phyloP scores from a whole-genome alignment of 2,113 vertebrate species.

The Austrofundulus limnaeus region DNA sequence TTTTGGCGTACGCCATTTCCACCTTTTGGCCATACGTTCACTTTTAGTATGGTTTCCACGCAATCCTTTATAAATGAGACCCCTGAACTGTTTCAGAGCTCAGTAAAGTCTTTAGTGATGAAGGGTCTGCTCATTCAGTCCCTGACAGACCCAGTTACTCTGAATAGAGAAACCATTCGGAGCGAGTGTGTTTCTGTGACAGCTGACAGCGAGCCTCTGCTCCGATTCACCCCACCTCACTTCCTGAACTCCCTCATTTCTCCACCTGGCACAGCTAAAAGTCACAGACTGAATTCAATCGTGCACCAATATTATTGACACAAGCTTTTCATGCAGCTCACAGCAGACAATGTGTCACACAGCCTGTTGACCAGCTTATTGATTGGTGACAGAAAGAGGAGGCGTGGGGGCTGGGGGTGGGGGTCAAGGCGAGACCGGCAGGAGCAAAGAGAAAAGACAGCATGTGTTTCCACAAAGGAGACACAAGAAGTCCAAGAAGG shows the following conservation, averaged over 20 bases:
- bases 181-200: slow-evolving; percentile 28
- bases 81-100: too few relatives aligned
- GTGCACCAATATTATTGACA: slow-evolving; percentile 62
- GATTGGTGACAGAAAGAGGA: slow-evolving; percentile 53
- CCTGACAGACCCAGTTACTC: slow-evolving; percentile 18
- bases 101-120: too few relatives aligned
- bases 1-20: too few relatives aligned
- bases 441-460: background rate
- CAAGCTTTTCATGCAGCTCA: slow-evolving; percentile 63
- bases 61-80: too few relatives aligned
- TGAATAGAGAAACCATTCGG: slow-evolving; percentile 27
- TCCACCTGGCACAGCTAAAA: slow-evolving; percentile 64
- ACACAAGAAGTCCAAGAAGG: slow-evolving; percentile 21
- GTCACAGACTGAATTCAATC: slow-evolving; percentile 57
- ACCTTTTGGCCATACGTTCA: too few relatives aligned
- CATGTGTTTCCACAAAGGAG: slow-evolving; percentile 13
- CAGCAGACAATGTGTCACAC: slow-evolving; percentile 62
- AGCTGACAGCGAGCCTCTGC: slow-evolving; percentile 14
- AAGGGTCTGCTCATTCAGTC: background rate
- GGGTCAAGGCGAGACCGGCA: slow-evolving; percentile 22
- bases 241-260: slow-evolving; percentile 51
- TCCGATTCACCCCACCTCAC: slow-evolving; percentile 47
- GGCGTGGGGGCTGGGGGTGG: slow-evolving; percentile 43
- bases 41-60: too few relatives aligned
- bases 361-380: slow-evolving; percentile 63